Evolutionary conservation across 2,888 invertebrate genomes (phyloP), one percentile per base, ranked within the genome.

Genomic region (Macrophya annulata): DNA sequence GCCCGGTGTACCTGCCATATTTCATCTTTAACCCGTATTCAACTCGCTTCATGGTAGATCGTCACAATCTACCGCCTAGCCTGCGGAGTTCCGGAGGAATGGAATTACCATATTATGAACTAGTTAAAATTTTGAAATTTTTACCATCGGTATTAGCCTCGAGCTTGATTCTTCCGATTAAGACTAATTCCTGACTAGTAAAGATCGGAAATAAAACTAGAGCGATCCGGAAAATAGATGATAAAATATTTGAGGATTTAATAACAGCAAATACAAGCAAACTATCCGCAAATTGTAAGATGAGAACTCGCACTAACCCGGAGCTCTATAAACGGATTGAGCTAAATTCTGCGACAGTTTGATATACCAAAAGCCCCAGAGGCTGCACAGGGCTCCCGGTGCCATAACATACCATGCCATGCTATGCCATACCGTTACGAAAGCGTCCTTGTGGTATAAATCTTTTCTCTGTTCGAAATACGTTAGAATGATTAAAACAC

Each of bases 1-100:
- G 83, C 12, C 65, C 83, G 37, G 40, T 62, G 31, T 71, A 65
- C 48, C 65, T 31, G 17, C 83, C 51, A 68, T 83, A 83, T 83
- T 83, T 83, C 83, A 83, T 83, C 48, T 71, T 83, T 51, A 68
- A 83, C 83, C 83, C 71, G 83, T 68, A 83, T 83, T 83, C 83
- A 83, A 83, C 83, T 68, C 83, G 51, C 65, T 81, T 62, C 81
- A 62, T 81, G 81, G 77, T 77, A 51, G 81, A 81, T 62, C 81
- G 62, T 81, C 81, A 81, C 81, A 81, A 59, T 81, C 59, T 62
- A 81, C 62, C 81, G 81, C 62, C 59, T 81, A 59, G 81, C 81
- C 81, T 40, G 59, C 81, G 81, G 81, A 81, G 81, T 81, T 59
- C 81, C 59, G 81, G 62, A 81, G 81, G 55, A 81, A 62, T 25